These are phyloP conservation scores for Myrmecobius fasciatus DNA, from an alignment of 2,113 vertebrate genomes.

Conservation along the genomic window DNA sequence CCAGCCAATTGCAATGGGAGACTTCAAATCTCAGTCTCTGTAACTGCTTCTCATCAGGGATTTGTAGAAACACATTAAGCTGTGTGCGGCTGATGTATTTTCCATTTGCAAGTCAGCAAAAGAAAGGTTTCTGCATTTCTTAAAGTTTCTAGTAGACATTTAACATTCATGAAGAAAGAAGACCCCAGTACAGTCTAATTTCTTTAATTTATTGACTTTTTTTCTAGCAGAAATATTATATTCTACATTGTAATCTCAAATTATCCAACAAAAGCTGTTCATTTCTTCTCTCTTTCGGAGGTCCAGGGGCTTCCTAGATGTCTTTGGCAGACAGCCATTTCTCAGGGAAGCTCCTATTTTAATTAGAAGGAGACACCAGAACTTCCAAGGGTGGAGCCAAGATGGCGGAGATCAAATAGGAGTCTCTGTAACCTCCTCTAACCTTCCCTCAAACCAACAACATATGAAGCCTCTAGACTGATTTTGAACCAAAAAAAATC, in stretches of 20 bases:
- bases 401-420: no score
- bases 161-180: constrained; percentile 1
- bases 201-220: constrained; percentile 15
- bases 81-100: background rate
- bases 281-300: background rate
- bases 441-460: no score
- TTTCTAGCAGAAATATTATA: background rate
- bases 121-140: constrained; percentile 31
- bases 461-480: no score
- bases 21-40: constrained; percentile 24
- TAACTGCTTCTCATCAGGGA: constrained; percentile 18
- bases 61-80: background rate
- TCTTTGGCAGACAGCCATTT: background rate
- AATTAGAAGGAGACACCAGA: background rate
- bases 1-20: background rate
- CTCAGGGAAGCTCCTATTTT: background rate
- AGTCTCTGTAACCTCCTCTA: no score
- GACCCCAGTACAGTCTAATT: background rate
- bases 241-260: background rate
- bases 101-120: constrained; percentile 35
- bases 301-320: background rate
- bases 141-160: constrained; percentile 9
- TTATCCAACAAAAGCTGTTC: background rate
- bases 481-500: no score
- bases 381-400: no score